phyloP scores from a whole-genome alignment of 1,140 invertebrate species.

The Heliconius congener region DNA sequence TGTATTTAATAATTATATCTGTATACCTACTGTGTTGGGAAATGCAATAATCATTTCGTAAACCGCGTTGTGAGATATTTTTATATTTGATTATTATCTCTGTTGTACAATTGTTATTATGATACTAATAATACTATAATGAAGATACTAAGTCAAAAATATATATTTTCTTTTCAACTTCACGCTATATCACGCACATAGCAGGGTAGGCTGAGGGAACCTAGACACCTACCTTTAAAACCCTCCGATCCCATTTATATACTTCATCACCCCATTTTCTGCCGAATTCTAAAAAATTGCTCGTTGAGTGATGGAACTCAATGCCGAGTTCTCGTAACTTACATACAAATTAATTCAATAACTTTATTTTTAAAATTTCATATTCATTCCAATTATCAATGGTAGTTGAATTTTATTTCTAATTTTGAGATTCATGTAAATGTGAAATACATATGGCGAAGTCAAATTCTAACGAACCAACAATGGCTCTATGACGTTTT shows the following conservation, averaged over 20 bases:
- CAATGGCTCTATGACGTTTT: constrained; percentile 4
- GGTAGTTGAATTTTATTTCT: no score
- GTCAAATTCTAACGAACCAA: constrained; percentile 6
- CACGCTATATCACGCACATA: background rate
- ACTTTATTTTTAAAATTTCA: no score
- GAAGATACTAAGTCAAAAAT: background rate
- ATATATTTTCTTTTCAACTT: background rate
- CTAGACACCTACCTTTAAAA: background rate
- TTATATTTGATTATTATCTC: no score
- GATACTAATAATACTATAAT: no score
- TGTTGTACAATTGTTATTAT: no score
- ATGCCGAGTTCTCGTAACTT: background rate
- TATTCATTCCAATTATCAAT: no score
- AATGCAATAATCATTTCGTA: no score
- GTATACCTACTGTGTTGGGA: no score
- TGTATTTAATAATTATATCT: no score
- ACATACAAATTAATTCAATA: no score
- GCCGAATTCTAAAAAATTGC: background rate
- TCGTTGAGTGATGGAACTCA: background rate
- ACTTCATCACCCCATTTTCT: background rate
- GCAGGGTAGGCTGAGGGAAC: background rate
- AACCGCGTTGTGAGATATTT: no score
- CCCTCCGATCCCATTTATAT: no score
- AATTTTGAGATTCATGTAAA: background rate
- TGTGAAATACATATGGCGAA: background rate